Evolutionary conservation across 2,113 vertebrate species (phyloP).

Genomic region (Microcebus ravelobensis): DNA sequence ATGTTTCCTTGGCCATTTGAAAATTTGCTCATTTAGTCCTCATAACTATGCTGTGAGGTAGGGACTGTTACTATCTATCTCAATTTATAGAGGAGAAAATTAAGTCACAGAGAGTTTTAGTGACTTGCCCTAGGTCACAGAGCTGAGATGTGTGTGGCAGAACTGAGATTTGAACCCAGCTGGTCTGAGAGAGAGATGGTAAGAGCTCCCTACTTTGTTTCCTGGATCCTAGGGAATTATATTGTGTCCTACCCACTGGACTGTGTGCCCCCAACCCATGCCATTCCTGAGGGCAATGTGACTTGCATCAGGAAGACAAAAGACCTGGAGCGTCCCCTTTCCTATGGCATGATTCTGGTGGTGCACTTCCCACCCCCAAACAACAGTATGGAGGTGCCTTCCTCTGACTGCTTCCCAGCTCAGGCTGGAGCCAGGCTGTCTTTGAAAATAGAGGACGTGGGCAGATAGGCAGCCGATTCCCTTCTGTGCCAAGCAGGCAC

Average conservation of each 20-base stretch:
- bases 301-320: not conserved
- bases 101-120: not conserved
- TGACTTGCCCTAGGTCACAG: not conserved
- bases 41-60: not conserved
- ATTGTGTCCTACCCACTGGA: no score
- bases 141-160: not conserved
- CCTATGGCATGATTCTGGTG: not conserved
- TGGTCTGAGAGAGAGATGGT: not conserved
- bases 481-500: not conserved
- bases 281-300: not conserved
- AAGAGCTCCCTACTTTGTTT: not conserved
- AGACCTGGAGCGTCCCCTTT: not conserved
- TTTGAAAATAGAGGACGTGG: not conserved
- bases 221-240: not conserved
- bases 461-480: not conserved
- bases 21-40: not conserved
- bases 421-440: not conserved
- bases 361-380: not conserved
- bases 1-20: not conserved
- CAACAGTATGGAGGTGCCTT: not conserved
- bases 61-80: not conserved
- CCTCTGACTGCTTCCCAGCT: not conserved
- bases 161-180: not conserved
- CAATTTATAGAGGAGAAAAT: not conserved
- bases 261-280: not conserved